Evolutionary conservation across 2,113 vertebrate genomes (phyloP).

Genomic region (Rhinichthys klamathensis): DNA sequence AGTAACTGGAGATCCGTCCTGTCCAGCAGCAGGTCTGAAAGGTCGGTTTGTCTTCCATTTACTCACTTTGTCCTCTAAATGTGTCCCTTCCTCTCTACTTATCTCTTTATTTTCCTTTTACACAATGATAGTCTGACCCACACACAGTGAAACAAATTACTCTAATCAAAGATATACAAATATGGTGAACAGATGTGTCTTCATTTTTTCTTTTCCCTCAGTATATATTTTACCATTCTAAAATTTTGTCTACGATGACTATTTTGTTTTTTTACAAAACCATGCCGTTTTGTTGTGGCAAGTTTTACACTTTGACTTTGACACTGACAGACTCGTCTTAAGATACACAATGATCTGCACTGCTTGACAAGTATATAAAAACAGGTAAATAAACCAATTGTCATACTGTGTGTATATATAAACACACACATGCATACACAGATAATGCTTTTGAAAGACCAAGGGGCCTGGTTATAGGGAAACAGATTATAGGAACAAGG

Average conservation of each 20-base stretch:
- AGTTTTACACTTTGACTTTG: no score
- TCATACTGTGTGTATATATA: no score
- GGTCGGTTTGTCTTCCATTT: not conserved
- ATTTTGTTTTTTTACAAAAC: no score
- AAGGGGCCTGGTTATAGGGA: not conserved
- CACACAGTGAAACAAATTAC: not conserved
- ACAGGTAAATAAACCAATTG: no score
- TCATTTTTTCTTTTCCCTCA: not conserved
- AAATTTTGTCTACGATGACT: no score
- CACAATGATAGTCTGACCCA: not conserved
- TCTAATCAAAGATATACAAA: not conserved
- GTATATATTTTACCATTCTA: no score
- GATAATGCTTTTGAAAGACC: no score
- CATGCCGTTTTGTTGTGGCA: no score
- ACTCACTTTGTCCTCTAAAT: not conserved
- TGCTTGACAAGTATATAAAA: no score
- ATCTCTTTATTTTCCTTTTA: not conserved
- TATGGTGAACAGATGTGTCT: not conserved
- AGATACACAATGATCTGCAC: no score
- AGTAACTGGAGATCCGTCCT: not conserved
- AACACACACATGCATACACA: no score
- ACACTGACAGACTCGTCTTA: no score
- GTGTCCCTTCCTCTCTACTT: not conserved
- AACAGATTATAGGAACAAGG: not conserved
- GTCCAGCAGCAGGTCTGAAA: slow-evolving; percentile 1